Conservation (phyloP, 2,113 vertebrate genomes). For the Callionymus lyra region DNA sequence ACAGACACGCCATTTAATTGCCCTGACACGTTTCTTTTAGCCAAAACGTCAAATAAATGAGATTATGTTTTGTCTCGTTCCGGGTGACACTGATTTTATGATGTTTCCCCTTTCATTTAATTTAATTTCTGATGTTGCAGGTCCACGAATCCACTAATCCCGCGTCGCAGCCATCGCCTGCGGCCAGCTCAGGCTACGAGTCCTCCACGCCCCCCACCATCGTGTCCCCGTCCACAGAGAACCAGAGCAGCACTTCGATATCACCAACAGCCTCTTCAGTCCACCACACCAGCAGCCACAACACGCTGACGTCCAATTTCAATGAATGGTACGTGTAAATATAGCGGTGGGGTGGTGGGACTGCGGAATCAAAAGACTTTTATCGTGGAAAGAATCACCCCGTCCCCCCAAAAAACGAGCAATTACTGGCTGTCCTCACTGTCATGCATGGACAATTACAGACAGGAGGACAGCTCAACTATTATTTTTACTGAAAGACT, state of each 20-base stretch:
- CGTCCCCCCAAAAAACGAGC: constrained; percentile 34
- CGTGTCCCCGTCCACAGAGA: constrained; percentile 97
- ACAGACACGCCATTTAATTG: constrained; percentile 27
- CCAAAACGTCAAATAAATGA: constrained; percentile 39
- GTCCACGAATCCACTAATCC: constrained; percentile 93
- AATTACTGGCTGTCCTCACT: constrained; percentile 66
- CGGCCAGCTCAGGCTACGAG: constrained; percentile 97
- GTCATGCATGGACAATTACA: constrained; percentile 71
- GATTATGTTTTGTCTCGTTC: constrained; percentile 13
- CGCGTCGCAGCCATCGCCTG: constrained; percentile 91
- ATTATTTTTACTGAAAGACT: constrained; percentile 70
- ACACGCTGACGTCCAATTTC: constrained; percentile 99
- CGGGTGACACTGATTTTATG: constrained; percentile 1
- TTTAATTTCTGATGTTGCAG: constrained; percentile 49
- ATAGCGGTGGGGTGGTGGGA: constrained; percentile 7
- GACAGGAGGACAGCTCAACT: constrained; percentile 65
- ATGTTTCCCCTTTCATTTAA: background rate
- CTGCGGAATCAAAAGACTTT: constrained; percentile 70
- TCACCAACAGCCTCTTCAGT: constrained; percentile 92
- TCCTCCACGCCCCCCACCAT: constrained; percentile 98
- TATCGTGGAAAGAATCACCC: background rate
- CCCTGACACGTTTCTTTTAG: constrained; percentile 30
- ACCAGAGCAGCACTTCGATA: constrained; percentile 94
- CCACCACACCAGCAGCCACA: constrained; percentile 94
- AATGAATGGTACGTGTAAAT: constrained; percentile 99